Evolutionary conservation across 2,797 vertebrate species (phyloP), one percentile per base, ranked within the genome.

Genomic region (Muscicapa comitata): DNA sequence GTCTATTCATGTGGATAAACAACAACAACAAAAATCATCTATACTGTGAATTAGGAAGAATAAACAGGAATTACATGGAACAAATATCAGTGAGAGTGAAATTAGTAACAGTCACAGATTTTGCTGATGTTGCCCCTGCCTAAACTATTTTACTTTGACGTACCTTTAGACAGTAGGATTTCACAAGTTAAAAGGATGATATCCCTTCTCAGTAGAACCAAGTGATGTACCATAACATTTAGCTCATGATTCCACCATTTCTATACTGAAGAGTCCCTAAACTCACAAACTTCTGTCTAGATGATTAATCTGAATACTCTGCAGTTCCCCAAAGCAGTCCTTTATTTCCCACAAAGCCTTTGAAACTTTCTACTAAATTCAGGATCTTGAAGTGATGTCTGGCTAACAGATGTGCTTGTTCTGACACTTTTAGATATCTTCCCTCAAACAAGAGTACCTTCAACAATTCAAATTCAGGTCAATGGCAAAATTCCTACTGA

Each of bases 281-380:
- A 94, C 85, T 95, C 82, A 63, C 73, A 90, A 97, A 96, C 71
- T 94, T 95, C 78, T 95, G 96, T 94, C 96, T 90, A 91, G 85
- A 96, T 94, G 96, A 96, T 96, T 97, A 96, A 97, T 97, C 83
- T 95, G 71, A 97, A 92, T 51, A 93, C 79, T 95, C 74, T 82
- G 59, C 51, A 94, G 92, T 73, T 98, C 88, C 87, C 94, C 51
- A 85, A 94, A 96, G 82, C 66, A 95, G 88, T 31, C 55, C 90
- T 85, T 95, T 93, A 90, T 96, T 93, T 91, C 85, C 91, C 86
- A 94, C 76, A 94, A 95, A 94, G 90, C 50, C 65, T 94, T 89
- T 86, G 88, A 45, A 91, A 96, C 57, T 79, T 90, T 51, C 61
- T 65, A 70, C 67, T 95, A 95, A 97, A 95, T 38, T 86, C 66